Evolutionary conservation across 2,888 invertebrate genomes (phyloP).

Genomic region (Bugula neritina): DNA sequence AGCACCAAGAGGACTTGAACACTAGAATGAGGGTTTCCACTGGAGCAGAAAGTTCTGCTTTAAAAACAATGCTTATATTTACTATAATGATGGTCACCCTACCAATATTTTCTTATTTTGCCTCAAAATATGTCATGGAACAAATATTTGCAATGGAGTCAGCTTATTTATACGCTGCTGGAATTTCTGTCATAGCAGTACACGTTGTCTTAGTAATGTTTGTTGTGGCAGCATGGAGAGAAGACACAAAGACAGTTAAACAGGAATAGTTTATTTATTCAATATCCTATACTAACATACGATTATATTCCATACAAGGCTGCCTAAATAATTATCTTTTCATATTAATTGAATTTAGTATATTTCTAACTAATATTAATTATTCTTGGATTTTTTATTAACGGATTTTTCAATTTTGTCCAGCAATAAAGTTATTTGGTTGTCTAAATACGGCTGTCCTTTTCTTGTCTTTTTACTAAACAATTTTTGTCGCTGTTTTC

Average conservation of each 20-base stretch:
- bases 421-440: conserved; percentile 17
- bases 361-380: too few relatives aligned
- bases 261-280: neutral
- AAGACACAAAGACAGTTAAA: conserved; percentile 12
- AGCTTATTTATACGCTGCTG: conserved; percentile 14
- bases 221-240: conserved; percentile 25
- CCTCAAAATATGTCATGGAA: conserved; percentile 22
- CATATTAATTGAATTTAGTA: too few relatives aligned
- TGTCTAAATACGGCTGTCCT: conserved; percentile 13
- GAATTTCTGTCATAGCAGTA: conserved; percentile 6
- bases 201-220: conserved; percentile 8
- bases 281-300: neutral
- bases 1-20: neutral
- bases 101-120: conserved; percentile 15
- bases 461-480: conserved; percentile 22
- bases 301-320: neutral
- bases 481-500: conserved; percentile 20
- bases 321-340: neutral
- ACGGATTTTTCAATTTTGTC: conserved; percentile 11
- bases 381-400: neutral
- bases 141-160: neutral
- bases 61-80: conserved; percentile 25
- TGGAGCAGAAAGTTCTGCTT: neutral
- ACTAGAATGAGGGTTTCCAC: conserved; percentile 13
- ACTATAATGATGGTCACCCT: conserved; percentile 24